Evolutionary conservation across 2,797 vertebrate genomes (phyloP).

Genomic region (Urosaurus nigricauda): DNA sequence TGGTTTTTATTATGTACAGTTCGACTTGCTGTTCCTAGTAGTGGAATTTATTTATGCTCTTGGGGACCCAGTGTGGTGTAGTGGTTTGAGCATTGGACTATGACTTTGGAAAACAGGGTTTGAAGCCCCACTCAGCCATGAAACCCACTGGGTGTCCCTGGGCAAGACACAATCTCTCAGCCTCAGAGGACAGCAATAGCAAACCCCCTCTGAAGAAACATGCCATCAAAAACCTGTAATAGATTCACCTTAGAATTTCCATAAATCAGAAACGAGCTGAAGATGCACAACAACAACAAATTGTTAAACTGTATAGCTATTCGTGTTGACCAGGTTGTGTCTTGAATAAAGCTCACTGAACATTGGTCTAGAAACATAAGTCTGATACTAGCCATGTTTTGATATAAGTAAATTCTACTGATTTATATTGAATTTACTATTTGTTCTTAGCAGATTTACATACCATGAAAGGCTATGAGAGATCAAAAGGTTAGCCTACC

Average conservation of each 20-base stretch:
- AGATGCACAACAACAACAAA: too few species aligned
- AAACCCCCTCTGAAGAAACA: too few species aligned
- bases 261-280: too few species aligned
- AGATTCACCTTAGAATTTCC: too few species aligned
- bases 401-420: not conserved
- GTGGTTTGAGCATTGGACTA: too few species aligned
- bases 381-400: not conserved
- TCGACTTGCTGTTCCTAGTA: not conserved
- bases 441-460: not conserved
- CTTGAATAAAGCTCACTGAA: not conserved
- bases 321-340: not conserved
- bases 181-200: too few species aligned
- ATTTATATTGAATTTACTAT: not conserved
- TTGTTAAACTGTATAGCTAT: not conserved
- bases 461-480: not conserved
- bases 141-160: too few species aligned
- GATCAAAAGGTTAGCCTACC: not conserved
- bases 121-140: too few species aligned
- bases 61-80: too few species aligned
- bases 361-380: not conserved
- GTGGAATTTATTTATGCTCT: slow-evolving; percentile 2
- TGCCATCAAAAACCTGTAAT: too few species aligned
- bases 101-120: too few species aligned
- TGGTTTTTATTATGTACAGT: not conserved
- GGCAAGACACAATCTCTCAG: too few species aligned